Percentiles rank a stretch among this genome's conserved stretches.
These are phyloP conservation scores for Anoplophora glabripennis DNA, from an alignment of 1,140 invertebrate species.

Conservation along the genomic window DNA sequence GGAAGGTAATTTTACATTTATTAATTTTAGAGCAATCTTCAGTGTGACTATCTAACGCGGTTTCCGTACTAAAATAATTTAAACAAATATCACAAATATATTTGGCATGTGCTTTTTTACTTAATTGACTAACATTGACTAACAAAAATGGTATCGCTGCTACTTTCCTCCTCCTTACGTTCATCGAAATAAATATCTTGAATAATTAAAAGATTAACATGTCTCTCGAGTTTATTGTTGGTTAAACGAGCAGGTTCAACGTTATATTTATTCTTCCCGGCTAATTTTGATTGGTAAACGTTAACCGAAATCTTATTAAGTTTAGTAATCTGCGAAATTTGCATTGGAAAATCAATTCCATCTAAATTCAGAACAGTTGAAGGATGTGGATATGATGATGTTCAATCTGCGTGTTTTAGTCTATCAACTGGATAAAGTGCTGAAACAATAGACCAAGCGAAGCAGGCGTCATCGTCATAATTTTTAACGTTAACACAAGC, in stretches of 20 bases:
- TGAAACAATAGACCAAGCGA: conserved; percentile 26
- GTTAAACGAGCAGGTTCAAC: not conserved
- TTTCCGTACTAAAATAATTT: conserved; percentile 27
- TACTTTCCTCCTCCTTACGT: conserved; percentile 5
- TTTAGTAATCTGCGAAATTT: not conserved
- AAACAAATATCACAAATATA: conserved; percentile 34
- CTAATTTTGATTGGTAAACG: not conserved
- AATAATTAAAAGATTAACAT: conserved; percentile 14
- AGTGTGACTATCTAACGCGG: conserved; percentile 28
- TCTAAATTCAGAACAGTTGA: conserved; percentile 15
- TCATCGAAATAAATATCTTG: conserved; percentile 5
- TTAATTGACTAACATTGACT: conserved; percentile 14
- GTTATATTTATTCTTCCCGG: not conserved
- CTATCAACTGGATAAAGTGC: conserved; percentile 1
- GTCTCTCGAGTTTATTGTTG: not conserved
- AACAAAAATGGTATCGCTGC: conserved; percentile 21
- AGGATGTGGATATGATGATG: conserved; percentile 1
- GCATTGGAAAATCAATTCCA: not conserved
- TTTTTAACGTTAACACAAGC: conserved; percentile 24
- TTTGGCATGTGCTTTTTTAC: conserved; percentile 18
- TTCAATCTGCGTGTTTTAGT: too few relatives aligned
- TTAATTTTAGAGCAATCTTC: conserved; percentile 18
- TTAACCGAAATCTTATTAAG: not conserved
- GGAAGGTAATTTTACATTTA: conserved; percentile 26
- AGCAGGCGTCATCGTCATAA: conserved; percentile 25